These are phyloP conservation scores for Cataglyphis rosenhaueri DNA, from an alignment of 2,888 invertebrate genomes.

Conservation along the genomic window DNA sequence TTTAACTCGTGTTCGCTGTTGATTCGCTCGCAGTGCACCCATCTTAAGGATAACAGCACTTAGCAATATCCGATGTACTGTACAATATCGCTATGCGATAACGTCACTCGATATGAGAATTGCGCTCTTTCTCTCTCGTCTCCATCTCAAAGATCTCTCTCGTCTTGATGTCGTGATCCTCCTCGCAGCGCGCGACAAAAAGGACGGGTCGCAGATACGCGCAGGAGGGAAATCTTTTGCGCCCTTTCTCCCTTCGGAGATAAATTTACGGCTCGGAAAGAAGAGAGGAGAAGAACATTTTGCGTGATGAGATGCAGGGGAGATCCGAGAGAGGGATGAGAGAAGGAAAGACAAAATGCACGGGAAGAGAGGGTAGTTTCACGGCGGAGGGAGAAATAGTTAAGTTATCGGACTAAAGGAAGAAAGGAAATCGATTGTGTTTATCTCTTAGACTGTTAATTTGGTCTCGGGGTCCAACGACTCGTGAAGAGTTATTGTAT, in stretches of 20 bases:
- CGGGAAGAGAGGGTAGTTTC: background rate
- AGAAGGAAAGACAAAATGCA: slow-evolving; percentile 4
- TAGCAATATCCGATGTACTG: slow-evolving; percentile 24
- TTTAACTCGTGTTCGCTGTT: background rate
- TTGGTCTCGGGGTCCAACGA: slow-evolving; percentile 81
- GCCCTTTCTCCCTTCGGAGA: slow-evolving; percentile 22
- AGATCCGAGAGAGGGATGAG: slow-evolving; percentile 19
- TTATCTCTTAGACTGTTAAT: slow-evolving; percentile 75
- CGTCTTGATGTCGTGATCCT: slow-evolving; percentile 23
- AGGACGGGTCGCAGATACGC: slow-evolving; percentile 24
- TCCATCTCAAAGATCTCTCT: slow-evolving; percentile 52
- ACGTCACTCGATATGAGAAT: slow-evolving; percentile 31
- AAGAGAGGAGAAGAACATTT: slow-evolving; percentile 46
- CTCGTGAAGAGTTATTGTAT: slow-evolving; percentile 92
- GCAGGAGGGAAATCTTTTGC: slow-evolving; percentile 14
- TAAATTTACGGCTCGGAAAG: slow-evolving; percentile 47
- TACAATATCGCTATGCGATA: slow-evolving; percentile 44
- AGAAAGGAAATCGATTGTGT: slow-evolving; percentile 55
- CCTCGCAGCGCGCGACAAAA: slow-evolving; percentile 33
- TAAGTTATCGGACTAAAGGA: slow-evolving; percentile 36
- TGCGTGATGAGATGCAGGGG: slow-evolving; percentile 19
- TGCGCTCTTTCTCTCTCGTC: slow-evolving; percentile 52
- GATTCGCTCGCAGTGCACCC: slow-evolving; percentile 25
- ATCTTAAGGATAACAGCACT: slow-evolving; percentile 30
- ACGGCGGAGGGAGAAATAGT: slow-evolving; percentile 4